Base-by-base conservation (phyloP, 92 coral and sea anemone species). In the Plumapathes pennacea region DNA sequence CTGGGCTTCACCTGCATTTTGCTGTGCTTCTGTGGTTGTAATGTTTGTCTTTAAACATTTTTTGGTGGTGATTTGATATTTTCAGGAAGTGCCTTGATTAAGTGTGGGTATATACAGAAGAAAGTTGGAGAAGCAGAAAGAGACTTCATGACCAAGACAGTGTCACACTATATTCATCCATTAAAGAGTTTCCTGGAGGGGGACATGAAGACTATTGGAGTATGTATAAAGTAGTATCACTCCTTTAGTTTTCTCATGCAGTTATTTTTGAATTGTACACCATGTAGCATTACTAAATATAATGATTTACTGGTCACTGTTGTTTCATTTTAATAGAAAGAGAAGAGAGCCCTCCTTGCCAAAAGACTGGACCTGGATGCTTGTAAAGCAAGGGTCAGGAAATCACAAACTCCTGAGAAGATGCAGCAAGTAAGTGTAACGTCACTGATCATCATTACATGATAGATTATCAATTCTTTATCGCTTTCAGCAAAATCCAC, bases 341-440 rank as follows among this genome's bases (percentile, higher is more conserved):
- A 91, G 56, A 77, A 78, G 25, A 76, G 90, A 38, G 79, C 85
- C 10, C 80, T 91, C 25, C 76, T 80, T 71, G 96, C 97, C 9
- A 91, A 91, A 49, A 63, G 97, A 26, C 37, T 91, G 25, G 97
- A 91, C 65, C 80, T 91, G 57, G 97, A 91, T 77, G 81, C 91
- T 2, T 85, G 96, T 41, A 91, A 88, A 71, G 45, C 85, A 46
- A 87, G 77, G 72, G 78, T 88, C 43, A 72, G 85, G 19, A 91
- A 88, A 54, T 88, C 97, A 2, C 96, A 87, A 51, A 63, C 85
- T 34, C 96, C 97, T 27, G 97, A 91, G 67, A 88, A 75, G 48
- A 77, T 91, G 62, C 97, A 91, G 45, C 96, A 91, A 78, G 97
- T 91, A 17, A 48, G 76, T 38, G 19, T 0, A n/a, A n/a, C n/a